Conservation (phyloP, 2,888 invertebrate genomes). For the Thysanoteuthis rhombus region DNA sequence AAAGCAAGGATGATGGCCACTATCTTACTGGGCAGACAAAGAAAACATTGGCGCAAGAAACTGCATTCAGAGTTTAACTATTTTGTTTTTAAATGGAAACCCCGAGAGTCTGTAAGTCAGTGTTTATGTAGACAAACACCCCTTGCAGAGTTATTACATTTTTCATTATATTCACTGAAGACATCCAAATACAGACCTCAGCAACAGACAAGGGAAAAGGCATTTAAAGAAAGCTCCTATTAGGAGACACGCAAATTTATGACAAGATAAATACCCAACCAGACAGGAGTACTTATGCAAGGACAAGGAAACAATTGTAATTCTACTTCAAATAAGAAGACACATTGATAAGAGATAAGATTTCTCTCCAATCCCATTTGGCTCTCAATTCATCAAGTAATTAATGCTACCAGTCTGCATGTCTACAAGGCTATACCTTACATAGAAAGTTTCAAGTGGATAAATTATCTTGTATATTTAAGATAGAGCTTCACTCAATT, state of each 20-base stretch:
- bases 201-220: background rate
- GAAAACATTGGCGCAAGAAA: background rate
- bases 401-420: background rate
- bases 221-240: background rate
- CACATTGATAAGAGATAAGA: background rate
- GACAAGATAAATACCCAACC: background rate
- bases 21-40: background rate
- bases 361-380: background rate
- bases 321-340: background rate
- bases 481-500: background rate
- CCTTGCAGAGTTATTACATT: background rate
- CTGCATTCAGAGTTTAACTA: background rate
- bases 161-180: background rate
- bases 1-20: background rate
- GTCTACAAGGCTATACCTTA: background rate
- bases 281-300: background rate
- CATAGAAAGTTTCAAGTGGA: background rate
- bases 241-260: background rate
- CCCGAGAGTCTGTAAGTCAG: background rate
- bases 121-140: background rate
- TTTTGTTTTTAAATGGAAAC: background rate
- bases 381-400: background rate
- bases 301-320: background rate
- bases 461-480: conserved; percentile 1
- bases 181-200: background rate